phyloP scores from a whole-genome alignment of 1,140 invertebrate genomes.

The Pogonognathellus flavescens region DNA sequence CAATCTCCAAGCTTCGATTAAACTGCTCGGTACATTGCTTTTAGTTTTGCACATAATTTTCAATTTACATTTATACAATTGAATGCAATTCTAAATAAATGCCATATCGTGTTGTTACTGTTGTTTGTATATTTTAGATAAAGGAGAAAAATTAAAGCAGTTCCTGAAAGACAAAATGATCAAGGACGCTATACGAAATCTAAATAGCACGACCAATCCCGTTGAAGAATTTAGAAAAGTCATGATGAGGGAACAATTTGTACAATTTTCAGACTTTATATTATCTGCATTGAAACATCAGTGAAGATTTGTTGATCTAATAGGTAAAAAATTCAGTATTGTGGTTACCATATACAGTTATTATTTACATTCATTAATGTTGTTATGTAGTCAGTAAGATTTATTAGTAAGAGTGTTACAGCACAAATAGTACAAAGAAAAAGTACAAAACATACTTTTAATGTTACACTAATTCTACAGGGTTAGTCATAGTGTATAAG shows the following conservation, averaged over 20 bases:
- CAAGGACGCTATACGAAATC: not conserved
- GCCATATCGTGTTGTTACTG: not conserved
- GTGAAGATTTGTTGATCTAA: too few relatives aligned
- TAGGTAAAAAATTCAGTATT: too few relatives aligned
- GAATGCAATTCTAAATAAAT: not conserved
- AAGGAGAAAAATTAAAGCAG: not conserved
- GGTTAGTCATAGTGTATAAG: too few relatives aligned
- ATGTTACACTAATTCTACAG: too few relatives aligned
- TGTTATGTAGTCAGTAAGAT: too few relatives aligned
- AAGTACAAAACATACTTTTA: too few relatives aligned
- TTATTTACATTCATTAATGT: too few relatives aligned
- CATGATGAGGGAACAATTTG: slow-evolving; percentile 52
- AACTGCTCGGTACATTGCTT: too few relatives aligned
- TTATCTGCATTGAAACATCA: not conserved
- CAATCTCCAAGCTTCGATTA: too few relatives aligned
- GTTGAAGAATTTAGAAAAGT: not conserved
- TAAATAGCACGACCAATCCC: slow-evolving; percentile 25
- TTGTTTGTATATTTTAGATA: slow-evolving; percentile 9
- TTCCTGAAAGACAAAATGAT: not conserved
- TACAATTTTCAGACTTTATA: slow-evolving; percentile 1
- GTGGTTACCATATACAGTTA: too few relatives aligned
- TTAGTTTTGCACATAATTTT: not conserved
- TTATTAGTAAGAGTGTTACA: too few relatives aligned
- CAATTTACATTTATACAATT: not conserved
- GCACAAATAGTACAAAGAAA: too few relatives aligned